Evolutionary conservation across 2,113 vertebrate species (phyloP), one percentile per base, ranked within the genome.

Genomic region (Isichthys henryi): DNA sequence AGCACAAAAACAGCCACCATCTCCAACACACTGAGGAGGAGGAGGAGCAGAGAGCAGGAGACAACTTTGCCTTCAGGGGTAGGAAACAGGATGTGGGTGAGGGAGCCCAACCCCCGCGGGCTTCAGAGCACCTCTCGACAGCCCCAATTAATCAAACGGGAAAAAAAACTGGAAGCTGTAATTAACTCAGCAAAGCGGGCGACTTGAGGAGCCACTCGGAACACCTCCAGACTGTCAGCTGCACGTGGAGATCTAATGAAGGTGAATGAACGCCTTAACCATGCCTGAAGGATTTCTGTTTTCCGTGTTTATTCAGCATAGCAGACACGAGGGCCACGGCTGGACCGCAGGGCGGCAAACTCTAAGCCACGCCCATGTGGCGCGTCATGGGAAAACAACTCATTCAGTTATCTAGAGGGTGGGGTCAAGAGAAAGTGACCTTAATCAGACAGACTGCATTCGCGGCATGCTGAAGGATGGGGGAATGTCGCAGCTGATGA

Each of bases 321-420:
- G 83, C 91, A 91, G 86, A 90, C 89, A 91, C 88, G 46, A 52
- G 46, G 88, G 91, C 4, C 35, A 90, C 58, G 62, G 92, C 91
- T 92, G 66, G 49, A 48, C 83, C 17, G 77, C 77, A 58, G 62
- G 62, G n/a, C n/a, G 62, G 88, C 86, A 46, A 90, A 94, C 92
- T 88, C 94, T 92, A 93, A 88, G 84, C 92, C 90, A 90, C 87
- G 88, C 90, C 89, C 80, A 39, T 89, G 80, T 48, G 90, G 52
- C 87, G 84, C 89, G 90, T 21, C 62, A 10, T 15, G 66, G 46
- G 90, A 91, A 92, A 70, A 88, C 90, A 91, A 92, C 88, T 52
- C 53, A 3, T 23, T 62, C 39, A 39, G 13, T 4, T 50, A 19
- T 43, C 35, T 2, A 66, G 27, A 21, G 21, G 43, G 43, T 10